These are phyloP conservation scores for Adoxophyes honmai DNA, from an alignment of 1,140 invertebrate genomes.

Conservation along the genomic window DNA sequence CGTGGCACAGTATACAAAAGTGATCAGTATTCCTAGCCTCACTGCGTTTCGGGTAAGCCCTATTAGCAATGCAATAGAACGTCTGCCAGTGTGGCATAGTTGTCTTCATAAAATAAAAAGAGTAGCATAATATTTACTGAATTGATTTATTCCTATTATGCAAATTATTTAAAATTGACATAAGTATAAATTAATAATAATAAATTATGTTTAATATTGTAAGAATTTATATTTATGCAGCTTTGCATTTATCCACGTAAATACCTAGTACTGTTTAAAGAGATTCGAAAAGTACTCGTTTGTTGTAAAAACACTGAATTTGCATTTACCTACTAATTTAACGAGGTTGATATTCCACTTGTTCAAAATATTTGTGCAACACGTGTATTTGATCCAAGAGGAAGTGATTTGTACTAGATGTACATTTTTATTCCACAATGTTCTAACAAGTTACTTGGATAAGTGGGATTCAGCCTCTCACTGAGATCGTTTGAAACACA, in stretches of 20 bases:
- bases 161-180: conserved; percentile 9
- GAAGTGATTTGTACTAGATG: too few species aligned
- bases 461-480: too few species aligned
- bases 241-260: neutral
- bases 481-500: too few species aligned
- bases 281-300: too few species aligned
- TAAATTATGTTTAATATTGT: conserved; percentile 2
- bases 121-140: neutral
- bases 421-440: too few species aligned
- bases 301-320: too few species aligned
- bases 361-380: too few species aligned
- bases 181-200: neutral
- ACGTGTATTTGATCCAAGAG: too few species aligned
- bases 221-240: conserved; percentile 11
- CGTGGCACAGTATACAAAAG: neutral
- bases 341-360: too few species aligned
- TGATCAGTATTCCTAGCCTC: conserved; percentile 5
- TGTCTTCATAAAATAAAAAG: neutral
- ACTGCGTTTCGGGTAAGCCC: neutral
- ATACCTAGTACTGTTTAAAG: too few species aligned
- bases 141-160: neutral
- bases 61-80: neutral
- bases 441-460: too few species aligned
- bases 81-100: neutral
- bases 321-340: too few species aligned